Conservation (phyloP, 2,888 invertebrate species). For the Coremacera marginata region DNA sequence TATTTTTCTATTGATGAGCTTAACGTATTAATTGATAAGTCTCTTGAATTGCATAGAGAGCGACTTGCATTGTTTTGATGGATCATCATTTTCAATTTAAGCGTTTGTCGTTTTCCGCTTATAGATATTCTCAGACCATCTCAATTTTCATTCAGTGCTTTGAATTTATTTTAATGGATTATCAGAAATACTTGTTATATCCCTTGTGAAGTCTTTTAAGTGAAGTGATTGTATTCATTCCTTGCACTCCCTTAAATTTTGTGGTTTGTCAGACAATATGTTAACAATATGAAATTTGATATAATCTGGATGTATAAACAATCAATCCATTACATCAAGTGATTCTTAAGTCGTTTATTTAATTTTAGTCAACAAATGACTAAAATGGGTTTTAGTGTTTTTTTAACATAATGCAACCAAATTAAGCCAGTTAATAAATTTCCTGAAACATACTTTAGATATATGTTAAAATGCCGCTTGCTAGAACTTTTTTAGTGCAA, state of each 20-base stretch:
- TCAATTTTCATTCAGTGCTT: slow-evolving; percentile 41
- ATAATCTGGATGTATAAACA: slow-evolving; percentile 36
- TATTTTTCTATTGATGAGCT: neutral
- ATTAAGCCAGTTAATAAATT: too few relatives aligned
- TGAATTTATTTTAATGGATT: slow-evolving; percentile 63
- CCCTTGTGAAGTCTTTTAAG: slow-evolving; percentile 43
- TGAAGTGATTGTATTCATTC: slow-evolving; percentile 40
- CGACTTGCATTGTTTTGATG: slow-evolving; percentile 52
- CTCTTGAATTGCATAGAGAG: neutral
- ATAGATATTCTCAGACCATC: slow-evolving; percentile 40
- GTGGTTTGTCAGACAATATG: neutral
- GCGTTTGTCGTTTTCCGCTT: slow-evolving; percentile 49
- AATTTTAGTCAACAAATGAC: too few relatives aligned
- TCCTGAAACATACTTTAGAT: too few relatives aligned
- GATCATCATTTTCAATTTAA: slow-evolving; percentile 64
- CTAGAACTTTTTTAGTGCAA: too few relatives aligned
- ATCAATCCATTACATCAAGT: slow-evolving; percentile 49
- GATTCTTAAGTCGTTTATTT: slow-evolving; percentile 32
- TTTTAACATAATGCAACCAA: too few relatives aligned
- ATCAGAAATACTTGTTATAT: slow-evolving; percentile 65
- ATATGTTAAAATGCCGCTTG: too few relatives aligned
- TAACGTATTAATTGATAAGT: neutral
- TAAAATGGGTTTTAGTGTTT: too few relatives aligned
- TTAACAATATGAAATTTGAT: slow-evolving; percentile 27
- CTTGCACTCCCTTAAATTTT: neutral